phyloP scores from a whole-genome alignment of 2,888 invertebrate species.

The Torymus tubicola region DNA sequence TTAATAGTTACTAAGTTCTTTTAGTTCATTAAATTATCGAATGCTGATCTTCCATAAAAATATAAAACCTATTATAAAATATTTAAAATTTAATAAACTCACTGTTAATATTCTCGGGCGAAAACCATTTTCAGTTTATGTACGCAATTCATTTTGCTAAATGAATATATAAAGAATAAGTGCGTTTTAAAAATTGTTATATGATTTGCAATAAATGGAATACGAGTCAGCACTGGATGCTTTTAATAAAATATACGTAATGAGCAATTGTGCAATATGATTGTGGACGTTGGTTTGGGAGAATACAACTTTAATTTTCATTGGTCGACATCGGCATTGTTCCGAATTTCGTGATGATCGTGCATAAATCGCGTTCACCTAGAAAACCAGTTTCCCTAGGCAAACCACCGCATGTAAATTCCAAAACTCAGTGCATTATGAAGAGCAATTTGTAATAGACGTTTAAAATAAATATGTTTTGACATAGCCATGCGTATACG shows the following conservation, averaged over 20 bases:
- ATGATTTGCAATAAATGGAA: background rate
- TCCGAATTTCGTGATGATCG: slow-evolving; percentile 17
- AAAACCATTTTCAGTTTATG: too few relatives aligned
- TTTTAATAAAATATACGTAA: background rate
- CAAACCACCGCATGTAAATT: background rate
- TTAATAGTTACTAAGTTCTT: background rate
- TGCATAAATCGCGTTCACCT: slow-evolving; percentile 5
- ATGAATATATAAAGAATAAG: background rate
- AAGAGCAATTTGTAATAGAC: slow-evolving; percentile 6
- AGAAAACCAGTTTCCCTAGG: slow-evolving; percentile 18
- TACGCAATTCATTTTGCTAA: too few relatives aligned
- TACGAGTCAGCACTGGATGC: background rate
- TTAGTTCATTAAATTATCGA: background rate
- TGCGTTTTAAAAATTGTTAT: background rate
- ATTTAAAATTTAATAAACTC: too few relatives aligned
- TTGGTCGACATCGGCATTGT: background rate
- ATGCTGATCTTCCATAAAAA: too few relatives aligned
- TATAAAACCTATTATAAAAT: too few relatives aligned
- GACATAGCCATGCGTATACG: background rate
- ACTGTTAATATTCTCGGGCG: too few relatives aligned
- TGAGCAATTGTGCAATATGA: background rate
- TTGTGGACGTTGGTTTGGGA: background rate
- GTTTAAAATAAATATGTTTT: slow-evolving; percentile 22
- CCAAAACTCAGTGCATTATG: background rate
- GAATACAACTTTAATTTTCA: background rate